Evolutionary conservation across 2,113 vertebrate species (phyloP).

Genomic region (Procavia capensis): DNA sequence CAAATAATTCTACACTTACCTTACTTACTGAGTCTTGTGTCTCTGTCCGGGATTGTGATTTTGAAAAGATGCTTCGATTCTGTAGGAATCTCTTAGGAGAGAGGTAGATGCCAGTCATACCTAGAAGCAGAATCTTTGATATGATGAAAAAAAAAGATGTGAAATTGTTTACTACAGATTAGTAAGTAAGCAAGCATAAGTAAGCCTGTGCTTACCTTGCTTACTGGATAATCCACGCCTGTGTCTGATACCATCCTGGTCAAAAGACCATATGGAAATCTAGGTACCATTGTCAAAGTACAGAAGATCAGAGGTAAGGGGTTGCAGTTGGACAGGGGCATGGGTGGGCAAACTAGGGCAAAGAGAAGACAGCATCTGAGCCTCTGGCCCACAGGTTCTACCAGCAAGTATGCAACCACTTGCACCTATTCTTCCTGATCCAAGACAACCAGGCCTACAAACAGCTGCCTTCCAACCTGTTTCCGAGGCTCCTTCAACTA

Average conservation of each 20-base stretch:
- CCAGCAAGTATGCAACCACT: conserved; percentile 84
- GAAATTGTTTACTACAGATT: too few species aligned
- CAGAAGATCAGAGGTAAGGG: background rate
- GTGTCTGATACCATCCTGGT: background rate
- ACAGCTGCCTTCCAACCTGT: conserved; percentile 57
- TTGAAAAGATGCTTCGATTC: too few species aligned
- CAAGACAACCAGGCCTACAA: conserved; percentile 57
- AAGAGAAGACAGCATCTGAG: background rate
- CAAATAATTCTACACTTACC: too few species aligned
- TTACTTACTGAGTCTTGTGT: too few species aligned
- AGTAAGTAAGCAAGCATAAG: too few species aligned
- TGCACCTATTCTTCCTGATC: conserved; percentile 91
- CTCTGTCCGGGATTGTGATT: too few species aligned
- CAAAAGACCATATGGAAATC: conserved; percentile 16
- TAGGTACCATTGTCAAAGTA: background rate
- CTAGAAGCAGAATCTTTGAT: too few species aligned
- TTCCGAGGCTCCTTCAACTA: conserved; percentile 80
- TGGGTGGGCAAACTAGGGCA: background rate
- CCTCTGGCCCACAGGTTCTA: conserved; percentile 75
- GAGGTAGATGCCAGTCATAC: too few species aligned
- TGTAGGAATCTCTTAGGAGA: too few species aligned
- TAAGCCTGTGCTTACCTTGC: too few species aligned
- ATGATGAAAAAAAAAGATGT: too few species aligned
- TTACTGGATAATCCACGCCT: too few species aligned
- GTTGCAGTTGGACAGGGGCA: background rate